phyloP scores from a whole-genome alignment of 2,113 vertebrate genomes.

The Heliornis fulica region DNA sequence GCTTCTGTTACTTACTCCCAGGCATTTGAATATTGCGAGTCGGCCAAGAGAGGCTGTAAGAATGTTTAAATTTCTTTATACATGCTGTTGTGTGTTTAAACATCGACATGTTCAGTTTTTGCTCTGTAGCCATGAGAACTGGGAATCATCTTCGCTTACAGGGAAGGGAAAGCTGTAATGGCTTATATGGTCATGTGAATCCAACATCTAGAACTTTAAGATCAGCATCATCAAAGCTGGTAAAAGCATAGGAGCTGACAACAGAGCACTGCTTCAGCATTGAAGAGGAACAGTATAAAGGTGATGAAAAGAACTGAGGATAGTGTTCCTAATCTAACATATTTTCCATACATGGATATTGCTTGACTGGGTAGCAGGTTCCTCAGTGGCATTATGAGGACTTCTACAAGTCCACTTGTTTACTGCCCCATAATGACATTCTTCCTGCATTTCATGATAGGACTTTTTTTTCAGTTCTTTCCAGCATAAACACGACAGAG shows the following conservation, averaged over 20 bases:
- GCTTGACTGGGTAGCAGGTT: not conserved
- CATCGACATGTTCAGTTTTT: not conserved
- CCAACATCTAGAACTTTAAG: not conserved
- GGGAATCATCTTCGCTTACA: not conserved
- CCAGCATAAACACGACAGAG: not conserved
- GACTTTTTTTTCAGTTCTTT: not conserved
- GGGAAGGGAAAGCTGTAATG: not conserved
- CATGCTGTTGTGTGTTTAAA: not conserved
- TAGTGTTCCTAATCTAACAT: not conserved
- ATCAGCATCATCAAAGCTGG: not conserved
- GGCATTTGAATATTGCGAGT: not conserved
- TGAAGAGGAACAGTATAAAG: not conserved
- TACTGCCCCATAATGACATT: not conserved
- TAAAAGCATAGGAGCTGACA: not conserved
- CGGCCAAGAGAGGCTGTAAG: not conserved
- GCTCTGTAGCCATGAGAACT: not conserved
- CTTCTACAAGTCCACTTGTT: not conserved
- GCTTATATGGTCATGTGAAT: not conserved
- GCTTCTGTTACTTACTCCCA: not conserved
- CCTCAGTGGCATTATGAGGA: not conserved
- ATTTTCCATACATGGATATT: not conserved
- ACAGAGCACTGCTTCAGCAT: not conserved
- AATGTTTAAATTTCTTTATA: not conserved
- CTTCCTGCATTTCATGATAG: not conserved
- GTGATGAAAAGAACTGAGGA: not conserved